Percentiles rank a stretch among this genome's conserved stretches.
Conservation (phyloP, 2,888 invertebrate species). For the Cosmopolites sordidus region DNA sequence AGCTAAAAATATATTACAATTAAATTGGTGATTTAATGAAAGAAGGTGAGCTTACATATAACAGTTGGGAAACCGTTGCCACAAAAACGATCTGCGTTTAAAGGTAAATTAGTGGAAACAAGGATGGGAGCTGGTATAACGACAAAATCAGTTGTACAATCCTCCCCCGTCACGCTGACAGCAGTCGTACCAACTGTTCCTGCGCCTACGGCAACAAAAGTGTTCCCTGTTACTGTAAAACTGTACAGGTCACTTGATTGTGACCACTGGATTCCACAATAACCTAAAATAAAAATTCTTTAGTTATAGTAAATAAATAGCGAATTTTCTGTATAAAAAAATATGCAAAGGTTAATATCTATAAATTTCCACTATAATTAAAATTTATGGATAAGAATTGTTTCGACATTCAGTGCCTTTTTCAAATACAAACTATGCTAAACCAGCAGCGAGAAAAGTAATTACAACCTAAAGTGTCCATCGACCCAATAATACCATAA, state of each 20-base stretch:
- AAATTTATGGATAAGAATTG: no score
- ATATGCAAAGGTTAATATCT: no score
- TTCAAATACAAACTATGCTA: no score
- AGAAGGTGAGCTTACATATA: constrained; percentile 56
- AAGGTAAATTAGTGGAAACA: constrained; percentile 45
- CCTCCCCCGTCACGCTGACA: constrained; percentile 53
- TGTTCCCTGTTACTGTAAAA: constrained; percentile 63
- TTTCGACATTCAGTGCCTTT: no score
- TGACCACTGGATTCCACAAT: constrained; percentile 67
- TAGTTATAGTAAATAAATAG: no score
- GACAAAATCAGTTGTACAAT: constrained; percentile 69
- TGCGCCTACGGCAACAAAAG: constrained; percentile 57
- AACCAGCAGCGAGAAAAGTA: no score
- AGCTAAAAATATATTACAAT: constrained; percentile 50
- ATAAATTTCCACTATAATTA: no score
- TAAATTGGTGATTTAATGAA: no score
- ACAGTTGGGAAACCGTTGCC: constrained; percentile 66
- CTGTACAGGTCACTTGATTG: constrained; percentile 54
- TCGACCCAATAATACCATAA: no score
- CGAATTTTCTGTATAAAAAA: no score
- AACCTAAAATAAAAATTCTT: no score
- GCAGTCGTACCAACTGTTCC: constrained; percentile 56
- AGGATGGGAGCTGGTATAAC: constrained; percentile 64
- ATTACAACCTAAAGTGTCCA: no score
- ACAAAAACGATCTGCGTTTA: constrained; percentile 67